These are phyloP conservation scores for Mythimna vitellina DNA, from an alignment of 2,888 invertebrate genomes.

Conservation along the genomic window DNA sequence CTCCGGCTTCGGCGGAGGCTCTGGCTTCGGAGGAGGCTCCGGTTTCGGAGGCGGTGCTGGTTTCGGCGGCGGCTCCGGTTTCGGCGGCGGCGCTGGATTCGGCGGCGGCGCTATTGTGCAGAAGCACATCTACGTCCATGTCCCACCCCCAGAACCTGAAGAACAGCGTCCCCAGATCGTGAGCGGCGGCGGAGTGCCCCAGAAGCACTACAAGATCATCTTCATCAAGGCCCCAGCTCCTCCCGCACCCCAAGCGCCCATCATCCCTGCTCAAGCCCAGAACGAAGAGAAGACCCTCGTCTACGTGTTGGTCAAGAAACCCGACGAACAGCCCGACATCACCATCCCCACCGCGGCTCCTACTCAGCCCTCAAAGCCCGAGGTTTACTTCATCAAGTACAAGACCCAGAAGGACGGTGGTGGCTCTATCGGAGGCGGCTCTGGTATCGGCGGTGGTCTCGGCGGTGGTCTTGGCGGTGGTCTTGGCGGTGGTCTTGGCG, in stretches of 20 bases:
- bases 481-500: conserved; percentile 62
- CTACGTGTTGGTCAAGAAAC: conserved; percentile 95
- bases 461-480: conserved; percentile 74
- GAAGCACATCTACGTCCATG: conserved; percentile 96
- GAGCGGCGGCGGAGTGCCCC: conserved; percentile 91
- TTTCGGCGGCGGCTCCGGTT: conserved; percentile 75
- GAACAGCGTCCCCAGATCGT: conserved; percentile 92
- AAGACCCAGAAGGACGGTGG: conserved; percentile 92
- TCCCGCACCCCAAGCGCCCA: conserved; percentile 94
- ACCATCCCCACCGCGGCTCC: conserved; percentile 93
- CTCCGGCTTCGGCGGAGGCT: conserved; percentile 74
- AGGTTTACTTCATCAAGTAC: conserved; percentile 96
- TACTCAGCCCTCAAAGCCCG: conserved; percentile 95
- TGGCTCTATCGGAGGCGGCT: conserved; percentile 72
- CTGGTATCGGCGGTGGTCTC: conserved; percentile 70
- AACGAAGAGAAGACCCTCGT: conserved; percentile 95
- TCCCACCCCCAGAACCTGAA: conserved; percentile 95
- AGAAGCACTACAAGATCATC: conserved; percentile 96
- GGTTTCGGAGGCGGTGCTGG: conserved; percentile 77
- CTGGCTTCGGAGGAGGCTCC: conserved; percentile 72
- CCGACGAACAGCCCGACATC: conserved; percentile 95
- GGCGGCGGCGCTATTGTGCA: conserved; percentile 91
- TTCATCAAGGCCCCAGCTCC: conserved; percentile 96
- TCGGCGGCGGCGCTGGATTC: conserved; percentile 79
- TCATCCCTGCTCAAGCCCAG: conserved; percentile 93